A percentile compares a stretch with the other conserved stretches of the same genome.
These are phyloP conservation scores for Nymphicus hollandicus DNA, from an alignment of 2,113 vertebrate species.

Conservation along the genomic window DNA sequence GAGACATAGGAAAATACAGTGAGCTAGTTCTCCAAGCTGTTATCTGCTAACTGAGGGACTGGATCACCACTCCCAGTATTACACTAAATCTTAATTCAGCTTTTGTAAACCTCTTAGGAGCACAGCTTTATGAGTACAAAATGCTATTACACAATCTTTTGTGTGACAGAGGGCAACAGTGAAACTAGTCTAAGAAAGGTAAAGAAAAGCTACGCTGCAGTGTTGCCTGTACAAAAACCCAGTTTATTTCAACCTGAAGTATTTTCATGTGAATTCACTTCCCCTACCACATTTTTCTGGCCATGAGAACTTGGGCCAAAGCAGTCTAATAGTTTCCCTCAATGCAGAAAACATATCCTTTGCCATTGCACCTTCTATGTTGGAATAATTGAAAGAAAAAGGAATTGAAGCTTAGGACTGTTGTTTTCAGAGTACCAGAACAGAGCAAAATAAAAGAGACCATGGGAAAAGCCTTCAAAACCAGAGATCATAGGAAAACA, in stretches of 20 bases:
- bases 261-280: constrained; percentile 13
- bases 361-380: background rate
- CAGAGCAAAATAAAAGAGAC: background rate
- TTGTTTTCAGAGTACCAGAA: background rate
- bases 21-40: background rate
- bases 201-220: background rate
- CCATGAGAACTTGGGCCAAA: background rate
- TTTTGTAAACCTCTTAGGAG: background rate
- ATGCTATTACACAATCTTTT: background rate
- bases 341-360: constrained; percentile 4
- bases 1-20: background rate
- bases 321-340: background rate
- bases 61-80: background rate
- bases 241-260: constrained; percentile 30
- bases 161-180: background rate
- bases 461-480: background rate
- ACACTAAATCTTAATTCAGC: background rate
- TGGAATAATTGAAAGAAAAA: constrained; percentile 19
- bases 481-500: background rate
- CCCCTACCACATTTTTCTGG: background rate
- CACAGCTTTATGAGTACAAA: background rate
- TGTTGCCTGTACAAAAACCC: background rate
- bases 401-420: background rate
- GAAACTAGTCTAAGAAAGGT: background rate
- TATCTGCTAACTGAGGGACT: background rate